Evolutionary conservation across 2,888 invertebrate species (phyloP).

Genomic region (Acanthosepion esculentum): DNA sequence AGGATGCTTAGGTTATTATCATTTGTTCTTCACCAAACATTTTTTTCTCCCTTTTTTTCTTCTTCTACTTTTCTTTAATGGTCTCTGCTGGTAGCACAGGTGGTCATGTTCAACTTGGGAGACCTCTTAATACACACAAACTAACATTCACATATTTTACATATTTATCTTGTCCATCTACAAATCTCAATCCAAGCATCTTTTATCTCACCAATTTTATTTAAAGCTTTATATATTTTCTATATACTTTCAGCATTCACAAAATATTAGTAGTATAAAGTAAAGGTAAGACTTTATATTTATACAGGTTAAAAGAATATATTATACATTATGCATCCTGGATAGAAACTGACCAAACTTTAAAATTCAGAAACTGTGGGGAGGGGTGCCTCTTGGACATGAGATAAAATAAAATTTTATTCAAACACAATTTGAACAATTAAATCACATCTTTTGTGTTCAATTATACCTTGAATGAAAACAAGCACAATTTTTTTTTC

Average conservation of each 20-base stretch:
- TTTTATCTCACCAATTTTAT: background rate
- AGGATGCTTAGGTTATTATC: too few species aligned
- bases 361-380: background rate
- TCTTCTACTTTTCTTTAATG: too few species aligned
- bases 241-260: background rate
- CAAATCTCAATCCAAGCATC: background rate
- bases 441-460: too few species aligned
- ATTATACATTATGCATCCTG: background rate
- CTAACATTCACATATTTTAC: background rate
- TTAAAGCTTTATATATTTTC: background rate
- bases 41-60: too few species aligned
- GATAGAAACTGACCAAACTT: background rate
- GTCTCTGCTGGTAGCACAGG: background rate
- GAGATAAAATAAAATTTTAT: too few species aligned
- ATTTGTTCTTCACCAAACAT: background rate
- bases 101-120: slow-evolving; percentile 9
- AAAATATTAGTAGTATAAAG: background rate
- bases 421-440: too few species aligned
- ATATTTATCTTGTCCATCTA: background rate
- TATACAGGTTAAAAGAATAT: too few species aligned
- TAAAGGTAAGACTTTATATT: too few species aligned
- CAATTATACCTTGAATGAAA: too few species aligned
- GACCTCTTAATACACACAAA: background rate
- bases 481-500: background rate
- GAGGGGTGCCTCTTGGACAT: too few species aligned